Conservation (phyloP, 2,113 vertebrate species). For the Labeo rohita region DNA sequence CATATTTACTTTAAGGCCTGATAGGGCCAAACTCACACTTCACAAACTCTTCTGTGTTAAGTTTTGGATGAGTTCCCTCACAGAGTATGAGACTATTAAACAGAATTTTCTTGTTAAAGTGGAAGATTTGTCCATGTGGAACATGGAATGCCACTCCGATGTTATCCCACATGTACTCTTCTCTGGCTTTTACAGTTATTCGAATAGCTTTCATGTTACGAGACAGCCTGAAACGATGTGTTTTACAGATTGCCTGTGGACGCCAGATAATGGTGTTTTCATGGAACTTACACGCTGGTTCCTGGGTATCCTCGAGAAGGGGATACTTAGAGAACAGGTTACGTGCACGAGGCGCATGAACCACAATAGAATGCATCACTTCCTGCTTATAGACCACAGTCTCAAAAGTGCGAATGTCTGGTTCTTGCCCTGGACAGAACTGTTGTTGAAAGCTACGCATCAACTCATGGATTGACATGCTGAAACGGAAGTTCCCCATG, state of each 20-base stretch:
- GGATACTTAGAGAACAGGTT: background rate
- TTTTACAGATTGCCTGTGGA: slow-evolving; percentile 37
- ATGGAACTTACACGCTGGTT: background rate
- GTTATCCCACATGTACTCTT: slow-evolving; percentile 27
- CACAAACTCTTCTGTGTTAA: slow-evolving; percentile 35
- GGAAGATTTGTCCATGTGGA: slow-evolving; percentile 18
- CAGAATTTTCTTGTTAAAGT: background rate
- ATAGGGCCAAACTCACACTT: slow-evolving; percentile 30
- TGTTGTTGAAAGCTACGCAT: background rate
- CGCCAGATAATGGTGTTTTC: slow-evolving; percentile 28
- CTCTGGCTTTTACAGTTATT: background rate
- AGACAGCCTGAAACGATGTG: slow-evolving; percentile 7
- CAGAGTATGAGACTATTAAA: slow-evolving; percentile 1
- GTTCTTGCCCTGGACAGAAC: background rate
- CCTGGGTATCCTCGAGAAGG: background rate
- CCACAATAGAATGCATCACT: slow-evolving; percentile 18
- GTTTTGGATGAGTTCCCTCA: slow-evolving; percentile 20
- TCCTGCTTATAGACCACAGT: slow-evolving; percentile 35
- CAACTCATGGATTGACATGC: background rate
- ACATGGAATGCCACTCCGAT: slow-evolving; percentile 38
- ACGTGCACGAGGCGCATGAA: background rate
- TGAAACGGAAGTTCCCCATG: slow-evolving; percentile 19
- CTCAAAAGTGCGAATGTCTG: slow-evolving; percentile 3
- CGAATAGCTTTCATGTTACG: background rate
- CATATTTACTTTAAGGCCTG: background rate